phyloP scores from a whole-genome alignment of 1,140 invertebrate species.

The Carposina sasakii region DNA sequence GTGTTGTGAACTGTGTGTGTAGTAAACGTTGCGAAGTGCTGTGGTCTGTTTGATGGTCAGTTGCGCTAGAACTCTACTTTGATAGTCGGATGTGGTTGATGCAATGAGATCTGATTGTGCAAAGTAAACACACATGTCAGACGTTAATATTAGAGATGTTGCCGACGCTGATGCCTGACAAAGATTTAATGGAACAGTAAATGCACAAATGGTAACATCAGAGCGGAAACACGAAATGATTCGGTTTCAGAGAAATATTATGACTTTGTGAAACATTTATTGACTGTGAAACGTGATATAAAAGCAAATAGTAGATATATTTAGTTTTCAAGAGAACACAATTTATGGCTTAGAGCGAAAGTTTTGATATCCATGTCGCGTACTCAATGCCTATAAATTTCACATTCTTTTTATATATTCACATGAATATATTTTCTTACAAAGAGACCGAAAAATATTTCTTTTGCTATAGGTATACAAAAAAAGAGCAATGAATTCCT shows the following conservation, averaged over 20 bases:
- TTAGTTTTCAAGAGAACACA: too few relatives aligned
- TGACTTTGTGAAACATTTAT: constrained; percentile 31
- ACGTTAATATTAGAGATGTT: constrained; percentile 40
- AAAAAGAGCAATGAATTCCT: too few relatives aligned
- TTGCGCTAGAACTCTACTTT: too few relatives aligned
- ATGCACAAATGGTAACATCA: constrained; percentile 38
- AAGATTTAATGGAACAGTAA: constrained; percentile 43
- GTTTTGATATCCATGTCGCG: too few relatives aligned
- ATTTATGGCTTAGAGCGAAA: too few relatives aligned
- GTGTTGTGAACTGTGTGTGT: constrained; percentile 40
- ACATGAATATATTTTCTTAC: too few relatives aligned
- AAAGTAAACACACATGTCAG: constrained; percentile 47
- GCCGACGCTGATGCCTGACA: constrained; percentile 36
- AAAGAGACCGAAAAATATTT: too few relatives aligned
- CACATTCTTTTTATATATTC: too few relatives aligned
- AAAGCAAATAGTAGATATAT: too few relatives aligned
- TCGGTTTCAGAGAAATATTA: constrained; percentile 41
- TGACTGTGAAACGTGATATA: constrained; percentile 33
- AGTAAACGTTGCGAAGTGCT: constrained; percentile 8
- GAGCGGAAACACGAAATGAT: constrained; percentile 48
- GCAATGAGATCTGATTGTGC: constrained; percentile 39
- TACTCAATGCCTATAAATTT: too few relatives aligned
- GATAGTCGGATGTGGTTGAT: constrained; percentile 40
- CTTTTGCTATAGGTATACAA: too few relatives aligned
- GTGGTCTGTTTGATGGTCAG: constrained; percentile 38